These are phyloP conservation scores for Pegoplata infirma DNA, from an alignment of 2,888 invertebrate genomes.

Conservation along the genomic window DNA sequence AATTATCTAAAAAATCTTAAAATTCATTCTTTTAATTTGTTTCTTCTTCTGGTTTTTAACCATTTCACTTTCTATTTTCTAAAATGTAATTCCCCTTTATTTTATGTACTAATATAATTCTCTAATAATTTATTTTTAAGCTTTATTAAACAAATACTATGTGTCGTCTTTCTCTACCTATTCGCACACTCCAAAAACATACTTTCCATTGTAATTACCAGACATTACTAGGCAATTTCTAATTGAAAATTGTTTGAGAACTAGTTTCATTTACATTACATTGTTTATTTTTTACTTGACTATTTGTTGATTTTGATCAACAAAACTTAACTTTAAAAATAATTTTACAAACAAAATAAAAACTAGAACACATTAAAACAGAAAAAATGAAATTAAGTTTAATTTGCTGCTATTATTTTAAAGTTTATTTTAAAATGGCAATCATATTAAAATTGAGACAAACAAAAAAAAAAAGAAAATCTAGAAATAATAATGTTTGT, in stretches of 20 bases:
- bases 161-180: background rate
- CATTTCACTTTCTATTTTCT: background rate
- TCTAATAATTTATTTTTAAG: background rate
- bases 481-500: background rate
- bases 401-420: conserved; percentile 17
- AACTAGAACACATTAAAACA: background rate
- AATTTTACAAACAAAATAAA: background rate
- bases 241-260: background rate
- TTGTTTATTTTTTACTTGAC: background rate
- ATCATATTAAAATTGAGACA: background rate
- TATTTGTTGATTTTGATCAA: background rate
- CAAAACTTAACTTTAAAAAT: background rate
- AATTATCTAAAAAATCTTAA: no score
- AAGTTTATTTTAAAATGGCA: conserved; percentile 11
- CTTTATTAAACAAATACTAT: background rate
- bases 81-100: background rate
- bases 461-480: background rate
- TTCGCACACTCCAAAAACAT: conserved; percentile 35
- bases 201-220: conserved; percentile 32
- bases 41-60: no score
- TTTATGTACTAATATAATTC: no score
- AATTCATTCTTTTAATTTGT: no score
- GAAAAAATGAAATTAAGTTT: conserved; percentile 1
- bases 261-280: background rate
- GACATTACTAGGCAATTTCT: background rate